phyloP scores from a whole-genome alignment of 2,113 vertebrate species.

The Varanus komodoensis region DNA sequence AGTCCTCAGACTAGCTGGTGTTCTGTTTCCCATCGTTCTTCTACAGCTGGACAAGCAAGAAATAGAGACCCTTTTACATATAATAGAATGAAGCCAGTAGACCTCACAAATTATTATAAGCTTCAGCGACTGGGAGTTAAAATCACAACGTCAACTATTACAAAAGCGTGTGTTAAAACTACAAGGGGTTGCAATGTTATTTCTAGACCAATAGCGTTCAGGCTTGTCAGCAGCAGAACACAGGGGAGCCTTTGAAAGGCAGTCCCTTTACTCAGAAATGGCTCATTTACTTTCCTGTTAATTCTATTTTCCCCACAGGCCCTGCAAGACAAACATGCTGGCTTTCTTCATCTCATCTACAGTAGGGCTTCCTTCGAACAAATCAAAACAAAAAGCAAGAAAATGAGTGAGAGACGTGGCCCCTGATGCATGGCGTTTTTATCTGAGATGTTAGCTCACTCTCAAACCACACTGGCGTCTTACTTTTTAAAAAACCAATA shows the following conservation, averaged over 20 bases:
- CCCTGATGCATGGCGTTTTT: neutral
- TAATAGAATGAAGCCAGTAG: neutral
- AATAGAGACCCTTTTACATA: conserved; percentile 5
- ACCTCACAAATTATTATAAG: conserved; percentile 14
- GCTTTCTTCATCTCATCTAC: neutral
- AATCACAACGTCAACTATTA: neutral
- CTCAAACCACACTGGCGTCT: neutral
- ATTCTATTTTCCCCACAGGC: conserved; percentile 16
- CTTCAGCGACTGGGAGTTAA: conserved; percentile 12
- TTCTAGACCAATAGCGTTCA: neutral
- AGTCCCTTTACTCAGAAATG: conserved; percentile 3
- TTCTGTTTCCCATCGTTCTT: neutral
- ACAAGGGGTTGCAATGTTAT: neutral
- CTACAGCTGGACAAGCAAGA: neutral
- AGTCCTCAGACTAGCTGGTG: neutral
- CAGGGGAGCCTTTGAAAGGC: neutral
- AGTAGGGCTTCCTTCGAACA: neutral
- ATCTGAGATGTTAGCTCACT: too few relatives aligned
- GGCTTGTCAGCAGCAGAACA: neutral
- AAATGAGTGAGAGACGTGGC: too few relatives aligned
- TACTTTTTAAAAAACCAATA: neutral
- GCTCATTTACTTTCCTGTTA: conserved; percentile 33
- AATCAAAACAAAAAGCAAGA: neutral
- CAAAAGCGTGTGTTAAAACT: conserved; percentile 7
- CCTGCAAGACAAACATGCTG: neutral